Evolutionary conservation across 2,888 invertebrate species (phyloP).

Genomic region (Caenorhabditis zanzibari): DNA sequence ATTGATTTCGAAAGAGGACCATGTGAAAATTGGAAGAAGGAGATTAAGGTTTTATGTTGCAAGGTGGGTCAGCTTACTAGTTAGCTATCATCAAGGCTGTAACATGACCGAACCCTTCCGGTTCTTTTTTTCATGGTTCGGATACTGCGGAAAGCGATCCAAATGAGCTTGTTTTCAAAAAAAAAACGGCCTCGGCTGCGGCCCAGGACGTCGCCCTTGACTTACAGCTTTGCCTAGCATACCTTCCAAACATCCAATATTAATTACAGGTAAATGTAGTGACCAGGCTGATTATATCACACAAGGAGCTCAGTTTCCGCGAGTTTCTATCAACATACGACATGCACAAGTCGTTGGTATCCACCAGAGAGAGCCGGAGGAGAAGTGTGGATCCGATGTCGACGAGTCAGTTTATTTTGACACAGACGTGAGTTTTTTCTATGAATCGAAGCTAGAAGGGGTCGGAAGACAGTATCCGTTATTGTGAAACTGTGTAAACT

Average conservation of each 20-base stretch:
- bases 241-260: too few species aligned
- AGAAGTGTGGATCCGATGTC: slow-evolving; percentile 53
- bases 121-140: too few species aligned
- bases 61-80: slow-evolving; percentile 45
- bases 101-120: too few species aligned
- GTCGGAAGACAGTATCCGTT: too few species aligned
- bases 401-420: slow-evolving; percentile 64
- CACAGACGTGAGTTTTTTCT: slow-evolving; percentile 65
- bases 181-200: too few species aligned
- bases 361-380: slow-evolving; percentile 18
- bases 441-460: neutral
- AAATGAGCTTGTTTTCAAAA: too few species aligned
- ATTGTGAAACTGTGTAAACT: too few species aligned
- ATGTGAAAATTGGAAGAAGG: slow-evolving; percentile 53
- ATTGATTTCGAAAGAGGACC: slow-evolving; percentile 18
- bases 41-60: slow-evolving; percentile 64
- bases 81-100: too few species aligned
- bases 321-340: slow-evolving; percentile 65
- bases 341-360: slow-evolving; percentile 56
- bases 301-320: slow-evolving; percentile 57
- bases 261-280: slow-evolving; percentile 52
- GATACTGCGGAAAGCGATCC: too few species aligned
- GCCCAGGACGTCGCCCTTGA: too few species aligned
- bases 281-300: slow-evolving; percentile 16
- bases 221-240: too few species aligned